A percentile compares a stretch with the other conserved stretches of the same genome.
phyloP scores from a whole-genome alignment of 2,888 invertebrate species.

The Diaprepes abbreviatus region DNA sequence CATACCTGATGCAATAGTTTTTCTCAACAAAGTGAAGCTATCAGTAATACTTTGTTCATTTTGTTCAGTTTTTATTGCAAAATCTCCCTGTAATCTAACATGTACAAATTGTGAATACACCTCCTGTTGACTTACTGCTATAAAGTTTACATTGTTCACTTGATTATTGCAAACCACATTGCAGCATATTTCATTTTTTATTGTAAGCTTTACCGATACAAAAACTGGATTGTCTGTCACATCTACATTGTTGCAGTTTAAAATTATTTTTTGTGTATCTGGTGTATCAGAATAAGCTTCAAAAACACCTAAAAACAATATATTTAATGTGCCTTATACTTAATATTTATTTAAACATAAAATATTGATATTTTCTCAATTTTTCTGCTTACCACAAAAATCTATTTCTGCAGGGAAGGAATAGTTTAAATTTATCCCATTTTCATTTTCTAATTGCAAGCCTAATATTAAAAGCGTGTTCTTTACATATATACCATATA shows the following conservation, averaged over 20 bases:
- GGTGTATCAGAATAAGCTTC: slow-evolving; percentile 36
- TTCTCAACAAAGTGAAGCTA: slow-evolving; percentile 75
- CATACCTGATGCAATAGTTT: slow-evolving; percentile 78
- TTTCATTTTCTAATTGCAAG: slow-evolving; percentile 75
- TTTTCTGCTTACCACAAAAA: slow-evolving; percentile 73
- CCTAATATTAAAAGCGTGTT: slow-evolving; percentile 79
- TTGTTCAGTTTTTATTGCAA: slow-evolving; percentile 77
- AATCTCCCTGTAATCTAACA: slow-evolving; percentile 76
- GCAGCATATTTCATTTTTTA: slow-evolving; percentile 73
- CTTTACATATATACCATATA: slow-evolving; percentile 83
- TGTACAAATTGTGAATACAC: slow-evolving; percentile 80
- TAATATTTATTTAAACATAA: too few relatives aligned
- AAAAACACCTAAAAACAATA: slow-evolving; percentile 58
- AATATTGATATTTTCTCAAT: too few relatives aligned
- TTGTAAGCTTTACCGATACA: slow-evolving; percentile 70
- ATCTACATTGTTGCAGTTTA: slow-evolving; percentile 77
- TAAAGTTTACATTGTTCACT: slow-evolving; percentile 76
- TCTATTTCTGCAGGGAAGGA: slow-evolving; percentile 84
- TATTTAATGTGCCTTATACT: background rate
- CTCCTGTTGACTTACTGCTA: slow-evolving; percentile 74
- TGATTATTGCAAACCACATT: slow-evolving; percentile 81
- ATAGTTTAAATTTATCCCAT: slow-evolving; percentile 72
- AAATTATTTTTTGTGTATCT: slow-evolving; percentile 75
- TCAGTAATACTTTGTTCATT: slow-evolving; percentile 73
- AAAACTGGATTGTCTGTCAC: slow-evolving; percentile 86